A percentile compares a stretch with the other conserved stretches of the same genome.
Evolutionary conservation across 1,140 invertebrate species (phyloP).

Genomic region (Stenopsyche tienmushanensis): DNA sequence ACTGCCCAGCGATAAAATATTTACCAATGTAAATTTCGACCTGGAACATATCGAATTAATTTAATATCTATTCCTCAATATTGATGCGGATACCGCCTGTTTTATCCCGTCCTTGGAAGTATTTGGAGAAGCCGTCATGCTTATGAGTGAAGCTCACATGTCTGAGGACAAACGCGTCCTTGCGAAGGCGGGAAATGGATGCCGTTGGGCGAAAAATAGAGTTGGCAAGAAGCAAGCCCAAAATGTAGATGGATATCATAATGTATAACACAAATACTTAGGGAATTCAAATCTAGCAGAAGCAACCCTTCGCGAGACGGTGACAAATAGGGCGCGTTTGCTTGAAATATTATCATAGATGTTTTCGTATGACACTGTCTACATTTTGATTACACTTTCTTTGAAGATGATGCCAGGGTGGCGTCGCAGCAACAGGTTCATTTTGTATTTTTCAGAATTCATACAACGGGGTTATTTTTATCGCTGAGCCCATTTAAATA

Average conservation of each 20-base stretch:
- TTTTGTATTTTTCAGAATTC: constrained; percentile 17
- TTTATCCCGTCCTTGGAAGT: too few relatives aligned
- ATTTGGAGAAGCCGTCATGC: too few relatives aligned
- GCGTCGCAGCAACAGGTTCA: constrained; percentile 19
- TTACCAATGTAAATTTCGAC: not conserved
- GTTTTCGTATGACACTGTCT: constrained; percentile 32
- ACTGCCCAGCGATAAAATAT: not conserved
- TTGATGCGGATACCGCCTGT: not conserved
- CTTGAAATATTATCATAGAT: constrained; percentile 40
- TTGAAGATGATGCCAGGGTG: constrained; percentile 11
- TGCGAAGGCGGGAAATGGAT: constrained; percentile 9
- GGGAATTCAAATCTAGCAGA: constrained; percentile 33
- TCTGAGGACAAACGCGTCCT: not conserved
- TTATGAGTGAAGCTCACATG: not conserved
- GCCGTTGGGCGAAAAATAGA: not conserved
- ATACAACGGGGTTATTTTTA: constrained; percentile 1
- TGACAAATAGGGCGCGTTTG: constrained; percentile 39
- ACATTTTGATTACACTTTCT: constrained; percentile 39
- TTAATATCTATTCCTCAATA: not conserved
- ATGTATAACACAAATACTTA: constrained; percentile 21
- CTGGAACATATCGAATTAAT: not conserved
- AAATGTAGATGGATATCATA: constrained; percentile 34
- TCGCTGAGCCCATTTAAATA: too few relatives aligned
- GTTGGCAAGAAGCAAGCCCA: not conserved
- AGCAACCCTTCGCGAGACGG: constrained; percentile 30